Evolutionary conservation across 53 echinoderm and acorn worm genomes (phyloP).

Genomic region (Paracentrotus lividus): DNA sequence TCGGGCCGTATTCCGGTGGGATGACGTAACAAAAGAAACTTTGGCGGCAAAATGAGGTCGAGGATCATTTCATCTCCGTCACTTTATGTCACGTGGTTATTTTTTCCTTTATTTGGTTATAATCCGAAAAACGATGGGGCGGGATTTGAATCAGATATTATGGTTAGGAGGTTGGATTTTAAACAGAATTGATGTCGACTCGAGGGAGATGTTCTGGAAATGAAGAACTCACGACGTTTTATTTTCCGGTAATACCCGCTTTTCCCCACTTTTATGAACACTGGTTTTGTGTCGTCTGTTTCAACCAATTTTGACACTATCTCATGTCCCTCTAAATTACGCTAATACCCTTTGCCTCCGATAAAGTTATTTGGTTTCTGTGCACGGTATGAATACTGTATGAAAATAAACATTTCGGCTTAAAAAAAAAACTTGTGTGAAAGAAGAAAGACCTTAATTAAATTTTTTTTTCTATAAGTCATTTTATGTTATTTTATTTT

Average conservation of each 20-base stretch:
- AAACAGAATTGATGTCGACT: not conserved
- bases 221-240: not conserved
- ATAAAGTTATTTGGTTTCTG: too few relatives aligned
- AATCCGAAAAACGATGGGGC: not conserved
- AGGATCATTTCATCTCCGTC: conserved; percentile 1
- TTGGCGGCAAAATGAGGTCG: not conserved
- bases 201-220: not conserved
- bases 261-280: not conserved
- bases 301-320: too few relatives aligned
- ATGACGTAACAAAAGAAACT: not conserved
- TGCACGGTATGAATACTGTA: too few relatives aligned
- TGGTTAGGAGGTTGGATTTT: conserved; percentile 10
- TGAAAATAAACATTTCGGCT: too few relatives aligned
- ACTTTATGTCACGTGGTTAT: conserved; percentile 19
- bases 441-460: too few relatives aligned
- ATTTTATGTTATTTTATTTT: too few relatives aligned
- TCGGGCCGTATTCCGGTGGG: not conserved
- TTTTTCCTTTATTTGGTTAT: too few relatives aligned
- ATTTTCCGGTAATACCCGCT: not conserved
- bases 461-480: too few relatives aligned
- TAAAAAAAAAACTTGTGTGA: too few relatives aligned
- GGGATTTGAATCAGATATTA: conserved; percentile 22
- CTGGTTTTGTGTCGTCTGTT: too few relatives aligned
- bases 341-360: too few relatives aligned
- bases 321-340: too few relatives aligned